These are phyloP conservation scores for Zoroaster sp. DNA, from an alignment of 53 echinoderm and acorn worm genomes.

Conservation along the genomic window DNA sequence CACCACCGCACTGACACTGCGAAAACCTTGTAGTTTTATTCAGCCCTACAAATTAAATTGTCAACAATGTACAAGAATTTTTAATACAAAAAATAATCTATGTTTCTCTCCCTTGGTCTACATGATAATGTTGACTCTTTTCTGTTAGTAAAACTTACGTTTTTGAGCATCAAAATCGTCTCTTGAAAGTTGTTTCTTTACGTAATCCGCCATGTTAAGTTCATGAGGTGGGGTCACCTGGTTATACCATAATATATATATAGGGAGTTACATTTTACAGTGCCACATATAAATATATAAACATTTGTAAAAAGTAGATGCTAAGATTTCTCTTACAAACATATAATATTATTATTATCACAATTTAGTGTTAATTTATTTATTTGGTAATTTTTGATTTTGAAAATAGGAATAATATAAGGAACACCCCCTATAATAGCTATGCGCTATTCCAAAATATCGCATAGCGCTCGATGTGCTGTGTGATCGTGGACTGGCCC, in stretches of 20 bases:
- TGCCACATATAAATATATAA: neutral
- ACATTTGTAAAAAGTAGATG: neutral
- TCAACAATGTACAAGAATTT: no score
- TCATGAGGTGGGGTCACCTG: constrained; percentile 2
- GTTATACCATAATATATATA: neutral
- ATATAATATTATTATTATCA: neutral
- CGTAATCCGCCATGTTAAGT: constrained; percentile 57
- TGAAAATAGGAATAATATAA: neutral
- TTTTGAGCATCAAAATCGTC: constrained; percentile 67
- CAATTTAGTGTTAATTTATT: no score
- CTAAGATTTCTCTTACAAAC: neutral
- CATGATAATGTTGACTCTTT: neutral
- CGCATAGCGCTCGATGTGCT: neutral
- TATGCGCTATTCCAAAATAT: neutral
- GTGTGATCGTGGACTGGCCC: no score
- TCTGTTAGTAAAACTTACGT: constrained; percentile 48
- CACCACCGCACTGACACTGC: no score
- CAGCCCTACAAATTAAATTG: no score
- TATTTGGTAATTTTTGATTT: no score
- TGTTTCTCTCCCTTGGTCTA: neutral
- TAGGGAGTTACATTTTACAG: neutral
- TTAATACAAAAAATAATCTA: neutral
- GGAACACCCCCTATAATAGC: neutral
- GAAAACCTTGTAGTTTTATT: no score
- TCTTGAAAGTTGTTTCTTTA: constrained; percentile 59